Conservation (phyloP, 1,140 invertebrate genomes). For the Heliothis virescens region DNA sequence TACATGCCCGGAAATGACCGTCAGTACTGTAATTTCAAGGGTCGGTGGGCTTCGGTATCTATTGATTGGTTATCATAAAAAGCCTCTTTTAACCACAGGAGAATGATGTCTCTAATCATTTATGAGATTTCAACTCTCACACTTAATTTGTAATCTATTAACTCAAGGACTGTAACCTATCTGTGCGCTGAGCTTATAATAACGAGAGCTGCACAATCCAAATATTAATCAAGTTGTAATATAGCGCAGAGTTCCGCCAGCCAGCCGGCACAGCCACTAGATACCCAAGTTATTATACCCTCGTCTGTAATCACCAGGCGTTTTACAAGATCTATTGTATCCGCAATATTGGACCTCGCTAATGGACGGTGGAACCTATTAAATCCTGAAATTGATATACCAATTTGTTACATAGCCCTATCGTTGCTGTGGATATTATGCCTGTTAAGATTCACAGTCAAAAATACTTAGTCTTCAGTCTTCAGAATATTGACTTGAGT, state of each 20-base stretch:
- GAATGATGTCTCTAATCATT: too few species aligned
- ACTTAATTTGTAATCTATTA: too few species aligned
- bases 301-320: background rate
- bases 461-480: background rate
- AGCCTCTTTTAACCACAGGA: background rate
- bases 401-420: background rate
- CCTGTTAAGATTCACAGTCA: too few species aligned
- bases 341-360: background rate
- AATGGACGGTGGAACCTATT: background rate
- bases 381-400: background rate
- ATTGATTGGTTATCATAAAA: too few species aligned
- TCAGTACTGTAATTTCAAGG: too few species aligned
- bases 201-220: background rate
- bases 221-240: conserved; percentile 2
- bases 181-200: too few species aligned
- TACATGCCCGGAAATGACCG: too few species aligned
- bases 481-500: background rate
- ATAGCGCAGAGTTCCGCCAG: background rate
- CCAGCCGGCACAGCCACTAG: background rate
- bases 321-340: background rate
- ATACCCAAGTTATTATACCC: background rate
- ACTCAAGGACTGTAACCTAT: too few species aligned
- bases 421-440: too few species aligned
- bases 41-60: too few species aligned
- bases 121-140: background rate